Percentiles rank a stretch among this genome's conserved stretches.
Conservation (phyloP, 2,797 vertebrate genomes). For the Myotis findleyi region DNA sequence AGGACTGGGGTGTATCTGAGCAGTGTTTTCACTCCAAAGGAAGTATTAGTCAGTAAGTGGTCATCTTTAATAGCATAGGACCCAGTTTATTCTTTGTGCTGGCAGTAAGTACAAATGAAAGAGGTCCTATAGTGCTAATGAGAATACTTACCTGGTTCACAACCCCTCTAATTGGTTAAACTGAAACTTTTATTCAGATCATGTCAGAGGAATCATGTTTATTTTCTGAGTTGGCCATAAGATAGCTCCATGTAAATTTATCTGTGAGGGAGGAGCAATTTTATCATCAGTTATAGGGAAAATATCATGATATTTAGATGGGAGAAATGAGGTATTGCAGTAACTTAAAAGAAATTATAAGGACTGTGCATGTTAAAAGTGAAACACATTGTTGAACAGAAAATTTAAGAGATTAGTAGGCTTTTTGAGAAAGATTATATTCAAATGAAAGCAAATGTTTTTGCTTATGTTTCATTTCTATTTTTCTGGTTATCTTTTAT, state of each 20-base stretch:
- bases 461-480: constrained; percentile 35
- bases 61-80: constrained; percentile 20
- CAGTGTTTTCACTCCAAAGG: background rate
- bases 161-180: constrained; percentile 16
- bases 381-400: background rate
- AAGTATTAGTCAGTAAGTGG: background rate
- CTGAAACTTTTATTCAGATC: constrained; percentile 24
- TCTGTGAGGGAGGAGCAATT: background rate
- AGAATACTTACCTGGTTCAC: constrained; percentile 26
- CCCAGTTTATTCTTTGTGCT: background rate
- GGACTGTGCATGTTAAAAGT: background rate
- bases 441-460: constrained; percentile 32
- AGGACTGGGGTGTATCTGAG: constrained; percentile 24
- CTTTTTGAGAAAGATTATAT: background rate
- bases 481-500: constrained; percentile 55
- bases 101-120: background rate
- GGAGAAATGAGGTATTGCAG: constrained; percentile 27
- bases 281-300: background rate
- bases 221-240: background rate
- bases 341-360: constrained; percentile 42
- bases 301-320: background rate
- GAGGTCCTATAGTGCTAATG: background rate
- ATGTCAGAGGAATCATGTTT: background rate
- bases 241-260: background rate
- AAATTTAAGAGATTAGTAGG: constrained; percentile 14